phyloP scores from a whole-genome alignment of 2,797 vertebrate species.

The Sebastes nivosus region DNA sequence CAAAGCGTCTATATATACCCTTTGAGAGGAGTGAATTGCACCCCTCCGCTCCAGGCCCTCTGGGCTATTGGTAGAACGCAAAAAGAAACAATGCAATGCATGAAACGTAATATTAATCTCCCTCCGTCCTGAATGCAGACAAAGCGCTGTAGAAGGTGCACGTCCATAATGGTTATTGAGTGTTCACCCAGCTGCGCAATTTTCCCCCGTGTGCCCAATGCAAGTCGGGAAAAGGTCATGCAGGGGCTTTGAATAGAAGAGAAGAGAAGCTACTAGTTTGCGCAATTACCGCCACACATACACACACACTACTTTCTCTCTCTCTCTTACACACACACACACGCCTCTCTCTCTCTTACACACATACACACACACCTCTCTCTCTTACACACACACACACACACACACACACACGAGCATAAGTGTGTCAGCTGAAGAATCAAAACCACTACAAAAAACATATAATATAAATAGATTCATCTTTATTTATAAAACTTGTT shows the following conservation, averaged over 20 bases:
- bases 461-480: conserved; percentile 88
- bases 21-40: conserved; percentile 73
- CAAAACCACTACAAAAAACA: conserved; percentile 37
- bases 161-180: conserved; percentile 78
- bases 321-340: neutral
- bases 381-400: neutral
- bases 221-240: conserved; percentile 76
- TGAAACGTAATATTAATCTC: conserved; percentile 85
- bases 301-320: neutral
- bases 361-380: neutral
- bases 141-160: conserved; percentile 74
- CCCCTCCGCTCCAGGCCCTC: conserved; percentile 49
- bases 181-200: conserved; percentile 76
- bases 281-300: conserved; percentile 63
- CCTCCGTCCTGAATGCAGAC: conserved; percentile 69
- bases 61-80: conserved; percentile 69
- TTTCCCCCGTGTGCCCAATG: conserved; percentile 63
- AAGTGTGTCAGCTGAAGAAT: conserved; percentile 30
- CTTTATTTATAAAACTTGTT: conserved; percentile 89
- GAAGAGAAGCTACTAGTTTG: conserved; percentile 64
- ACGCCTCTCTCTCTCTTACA: neutral
- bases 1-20: conserved; percentile 74
- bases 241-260: conserved; percentile 64
- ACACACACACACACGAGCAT: neutral
- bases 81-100: conserved; percentile 80